Percentiles rank a stretch among this genome's conserved stretches.
Conservation (phyloP, 2,888 invertebrate species). For the Coecobrya sp. region DNA sequence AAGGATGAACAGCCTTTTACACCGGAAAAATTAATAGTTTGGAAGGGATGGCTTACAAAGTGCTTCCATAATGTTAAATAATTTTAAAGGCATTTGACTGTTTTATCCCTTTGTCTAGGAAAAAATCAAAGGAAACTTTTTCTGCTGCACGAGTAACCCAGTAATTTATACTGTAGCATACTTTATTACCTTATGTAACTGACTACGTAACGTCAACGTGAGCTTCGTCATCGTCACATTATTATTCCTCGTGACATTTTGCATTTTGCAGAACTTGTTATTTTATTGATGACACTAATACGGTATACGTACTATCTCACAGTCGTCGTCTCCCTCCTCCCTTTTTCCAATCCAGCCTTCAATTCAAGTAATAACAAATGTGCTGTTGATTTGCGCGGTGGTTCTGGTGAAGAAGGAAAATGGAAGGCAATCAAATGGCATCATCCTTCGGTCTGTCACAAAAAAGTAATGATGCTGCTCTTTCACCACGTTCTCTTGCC, state of each 20-base stretch:
- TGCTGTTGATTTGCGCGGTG: background rate
- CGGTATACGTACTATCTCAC: background rate
- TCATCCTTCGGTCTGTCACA: background rate
- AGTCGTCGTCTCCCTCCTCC: background rate
- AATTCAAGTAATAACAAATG: background rate
- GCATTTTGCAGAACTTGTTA: background rate
- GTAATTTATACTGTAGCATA: too few relatives aligned
- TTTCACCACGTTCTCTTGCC: background rate
- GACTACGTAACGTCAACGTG: background rate
- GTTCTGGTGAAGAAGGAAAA: background rate
- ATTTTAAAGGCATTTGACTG: too few relatives aligned
- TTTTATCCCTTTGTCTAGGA: too few relatives aligned
- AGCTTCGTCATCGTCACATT: background rate
- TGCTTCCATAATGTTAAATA: too few relatives aligned
- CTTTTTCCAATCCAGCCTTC: background rate
- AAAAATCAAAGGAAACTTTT: too few relatives aligned
- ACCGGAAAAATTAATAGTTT: too few relatives aligned
- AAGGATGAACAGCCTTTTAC: too few relatives aligned
- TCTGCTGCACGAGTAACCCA: too few relatives aligned
- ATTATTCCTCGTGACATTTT: background rate
- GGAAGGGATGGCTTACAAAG: too few relatives aligned
- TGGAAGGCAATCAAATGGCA: constrained; percentile 8
- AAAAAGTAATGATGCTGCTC: background rate
- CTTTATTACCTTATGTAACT: background rate
- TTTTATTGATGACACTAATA: background rate